These are phyloP conservation scores for Aporophyla lueneburgensis DNA, from an alignment of 2,888 invertebrate genomes.

Conservation along the genomic window DNA sequence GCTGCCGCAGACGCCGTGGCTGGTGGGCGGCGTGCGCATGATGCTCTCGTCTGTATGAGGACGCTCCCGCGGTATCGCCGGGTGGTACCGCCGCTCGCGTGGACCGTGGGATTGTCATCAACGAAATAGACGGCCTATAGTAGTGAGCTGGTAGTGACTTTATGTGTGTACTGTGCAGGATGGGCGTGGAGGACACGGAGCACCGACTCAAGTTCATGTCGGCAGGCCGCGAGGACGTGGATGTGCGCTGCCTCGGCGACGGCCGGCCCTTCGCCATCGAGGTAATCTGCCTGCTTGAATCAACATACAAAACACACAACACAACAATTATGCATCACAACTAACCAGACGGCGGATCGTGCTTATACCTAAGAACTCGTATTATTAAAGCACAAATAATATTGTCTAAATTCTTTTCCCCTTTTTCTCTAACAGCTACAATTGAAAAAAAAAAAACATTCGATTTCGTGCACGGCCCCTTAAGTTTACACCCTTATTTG, in stretches of 20 bases:
- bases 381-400: too few relatives aligned
- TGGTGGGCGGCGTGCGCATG: conserved; percentile 94
- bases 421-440: neutral
- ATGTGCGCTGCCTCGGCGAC: conserved; percentile 97
- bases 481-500: neutral
- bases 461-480: neutral
- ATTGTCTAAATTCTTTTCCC: neutral
- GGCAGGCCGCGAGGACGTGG: conserved; percentile 99
- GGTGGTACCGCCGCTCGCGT: neutral
- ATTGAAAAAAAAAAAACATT: neutral
- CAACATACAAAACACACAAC: too few relatives aligned
- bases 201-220: conserved; percentile 94
- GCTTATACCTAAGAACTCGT: neutral
- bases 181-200: conserved; percentile 75
- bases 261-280: conserved; percentile 98
- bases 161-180: conserved; percentile 62
- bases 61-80: too few relatives aligned
- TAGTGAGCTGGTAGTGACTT: neutral
- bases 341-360: neutral
- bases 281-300: conserved; percentile 67
- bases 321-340: neutral
- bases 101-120: neutral
- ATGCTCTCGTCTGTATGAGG: conserved; percentile 94
- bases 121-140: neutral
- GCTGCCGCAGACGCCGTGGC: conserved; percentile 98